Evolutionary conservation across 2,797 vertebrate species (phyloP).

Genomic region (Gila robusta): DNA sequence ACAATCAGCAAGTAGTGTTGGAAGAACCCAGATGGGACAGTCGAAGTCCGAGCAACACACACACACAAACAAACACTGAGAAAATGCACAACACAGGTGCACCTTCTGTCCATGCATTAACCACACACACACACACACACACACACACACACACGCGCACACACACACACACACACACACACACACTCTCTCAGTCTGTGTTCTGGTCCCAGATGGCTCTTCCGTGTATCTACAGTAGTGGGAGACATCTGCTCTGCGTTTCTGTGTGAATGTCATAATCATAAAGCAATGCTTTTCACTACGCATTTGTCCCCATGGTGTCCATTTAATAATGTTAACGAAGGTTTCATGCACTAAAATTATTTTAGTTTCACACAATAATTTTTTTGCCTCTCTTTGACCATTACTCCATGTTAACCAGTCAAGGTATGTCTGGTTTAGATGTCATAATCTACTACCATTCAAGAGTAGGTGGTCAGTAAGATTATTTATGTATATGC

Average conservation of each 20-base stretch:
- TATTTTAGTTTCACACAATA: not conserved
- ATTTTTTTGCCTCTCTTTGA: not conserved
- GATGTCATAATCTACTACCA: not conserved
- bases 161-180: not conserved
- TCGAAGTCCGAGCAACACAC: constrained; percentile 45
- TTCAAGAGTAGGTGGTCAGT: not conserved
- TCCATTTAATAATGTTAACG: not conserved
- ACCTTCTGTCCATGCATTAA: constrained; percentile 48
- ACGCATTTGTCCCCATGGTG: not conserved
- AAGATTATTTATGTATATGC: not conserved
- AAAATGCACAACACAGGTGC: constrained; percentile 62
- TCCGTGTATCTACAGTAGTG: constrained; percentile 78
- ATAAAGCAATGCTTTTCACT: constrained; percentile 74
- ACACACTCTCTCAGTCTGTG: constrained; percentile 35
- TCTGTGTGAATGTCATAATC: constrained; percentile 64
- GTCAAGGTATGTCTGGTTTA: not conserved
- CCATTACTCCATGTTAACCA: not conserved
- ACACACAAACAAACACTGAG: constrained; percentile 54
- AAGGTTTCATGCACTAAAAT: not conserved
- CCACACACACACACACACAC: constrained; percentile 46
- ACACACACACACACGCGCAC: constrained; percentile 60
- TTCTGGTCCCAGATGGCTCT: constrained; percentile 81
- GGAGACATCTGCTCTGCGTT: constrained; percentile 80
- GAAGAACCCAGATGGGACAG: constrained; percentile 31
- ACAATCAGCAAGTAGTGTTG: not conserved